Base-by-base conservation (phyloP, 2,797 vertebrate species). In the Phaenicophaeus curvirostris region DNA sequence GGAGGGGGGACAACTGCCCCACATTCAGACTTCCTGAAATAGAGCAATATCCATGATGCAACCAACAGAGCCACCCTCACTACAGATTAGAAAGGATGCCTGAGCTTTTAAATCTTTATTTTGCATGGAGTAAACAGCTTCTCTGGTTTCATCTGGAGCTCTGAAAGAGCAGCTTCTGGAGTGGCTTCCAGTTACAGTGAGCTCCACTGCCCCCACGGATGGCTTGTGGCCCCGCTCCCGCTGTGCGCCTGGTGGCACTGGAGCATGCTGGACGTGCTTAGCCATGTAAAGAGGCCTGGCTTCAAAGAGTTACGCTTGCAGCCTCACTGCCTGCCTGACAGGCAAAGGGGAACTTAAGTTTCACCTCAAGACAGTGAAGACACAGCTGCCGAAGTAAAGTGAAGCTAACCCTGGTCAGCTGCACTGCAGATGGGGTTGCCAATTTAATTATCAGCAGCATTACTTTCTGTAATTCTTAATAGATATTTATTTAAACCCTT, bases 21-120 rank as follows among this genome's bases (percentile, higher is more conserved):
- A 74, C 75, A 58, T 57, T 55, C 53, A 67, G 89, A 51, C 50
- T 74, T 87, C 89, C 90, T 82, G 68, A 96, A 96, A 95, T 89
- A 95, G 90, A 94, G 80, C 61, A 69, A 90, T 6, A 73, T 21
- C 55, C 53, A 48, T 6, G 1, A 69, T 11, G 75, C 3, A 3
- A 63, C 20, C 41, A 82, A 27, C 35, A 62, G 54, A 92, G 27
- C 12, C 17, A 24, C n/a, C 46, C 50, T 87, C 2, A 0, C 57
- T 78, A 53, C 6, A 81, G 79, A 68, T 71, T 23, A 62, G 54
- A 83, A 78, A 81, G 53, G 76, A 75, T 20, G 73, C 37, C 76
- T 68, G 51, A 63, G 76, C 79, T 68, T 89, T 84, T 16, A 83
- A 85, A 78, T 27, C 55, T 66, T 61, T 69, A 44, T 80, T 91